A percentile compares a stretch with the other conserved stretches of the same genome.
These are phyloP conservation scores for Ivindomyrus marchei DNA, from an alignment of 2,113 vertebrate species.

Conservation along the genomic window DNA sequence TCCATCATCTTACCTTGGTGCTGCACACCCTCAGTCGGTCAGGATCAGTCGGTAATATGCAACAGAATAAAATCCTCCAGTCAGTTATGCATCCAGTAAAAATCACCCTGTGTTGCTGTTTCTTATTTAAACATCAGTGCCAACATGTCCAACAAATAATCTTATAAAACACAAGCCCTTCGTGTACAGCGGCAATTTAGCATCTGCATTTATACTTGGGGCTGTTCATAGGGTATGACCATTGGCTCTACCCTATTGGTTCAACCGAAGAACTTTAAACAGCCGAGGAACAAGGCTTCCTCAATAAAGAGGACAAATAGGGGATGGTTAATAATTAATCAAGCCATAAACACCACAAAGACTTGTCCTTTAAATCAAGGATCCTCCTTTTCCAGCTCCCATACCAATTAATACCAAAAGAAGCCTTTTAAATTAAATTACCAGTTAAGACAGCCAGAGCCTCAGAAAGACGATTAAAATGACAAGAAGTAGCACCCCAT, in stretches of 20 bases:
- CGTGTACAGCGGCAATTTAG: slow-evolving; percentile 19
- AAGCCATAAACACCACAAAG: slow-evolving; percentile 56
- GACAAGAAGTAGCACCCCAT: neutral
- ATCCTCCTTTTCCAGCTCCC: neutral
- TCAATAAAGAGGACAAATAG: slow-evolving; percentile 55
- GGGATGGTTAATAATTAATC: slow-evolving; percentile 66
- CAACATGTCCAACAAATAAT: neutral
- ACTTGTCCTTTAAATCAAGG: slow-evolving; percentile 28
- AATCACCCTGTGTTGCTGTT: neutral
- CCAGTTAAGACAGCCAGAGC: neutral
- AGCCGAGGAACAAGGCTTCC: slow-evolving; percentile 52
- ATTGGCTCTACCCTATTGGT: slow-evolving; percentile 49
- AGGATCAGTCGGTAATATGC: neutral
- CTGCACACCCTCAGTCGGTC: neutral
- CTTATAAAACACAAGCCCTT: slow-evolving; percentile 5
- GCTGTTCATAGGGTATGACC: slow-evolving; percentile 31
- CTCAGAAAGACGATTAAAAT: neutral
- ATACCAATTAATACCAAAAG: neutral
- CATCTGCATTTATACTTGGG: slow-evolving; percentile 51
- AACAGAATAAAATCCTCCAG: neutral
- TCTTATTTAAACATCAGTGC: slow-evolving; percentile 7
- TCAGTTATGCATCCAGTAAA: neutral
- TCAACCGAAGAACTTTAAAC: slow-evolving; percentile 48
- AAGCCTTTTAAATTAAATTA: neutral
- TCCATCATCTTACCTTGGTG: slow-evolving; percentile 45